phyloP scores from a whole-genome alignment of 2,797 vertebrate genomes.

The Myotis planiceps region DNA sequence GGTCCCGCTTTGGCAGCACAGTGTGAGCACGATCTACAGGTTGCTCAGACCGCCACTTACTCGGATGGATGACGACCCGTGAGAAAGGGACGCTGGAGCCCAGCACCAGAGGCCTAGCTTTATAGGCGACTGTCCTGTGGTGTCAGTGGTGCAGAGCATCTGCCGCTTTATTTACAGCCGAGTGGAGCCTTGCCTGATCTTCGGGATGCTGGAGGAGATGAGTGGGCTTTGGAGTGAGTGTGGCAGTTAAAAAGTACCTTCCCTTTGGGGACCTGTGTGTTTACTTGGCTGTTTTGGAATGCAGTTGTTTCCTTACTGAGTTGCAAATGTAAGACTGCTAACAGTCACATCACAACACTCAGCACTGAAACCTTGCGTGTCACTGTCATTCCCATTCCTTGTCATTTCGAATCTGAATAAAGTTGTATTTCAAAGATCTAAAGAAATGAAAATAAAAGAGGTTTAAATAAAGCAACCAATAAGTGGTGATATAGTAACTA shows the following conservation, averaged over 20 bases:
- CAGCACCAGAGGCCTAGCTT: background rate
- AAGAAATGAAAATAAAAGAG: background rate
- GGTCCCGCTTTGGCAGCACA: background rate
- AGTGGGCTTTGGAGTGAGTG: background rate
- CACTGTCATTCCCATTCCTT: background rate
- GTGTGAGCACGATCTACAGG: background rate
- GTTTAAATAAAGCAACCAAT: background rate
- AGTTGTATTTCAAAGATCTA: background rate
- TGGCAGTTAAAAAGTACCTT: background rate
- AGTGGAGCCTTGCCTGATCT: background rate
- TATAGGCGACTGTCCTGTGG: background rate
- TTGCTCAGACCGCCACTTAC: background rate
- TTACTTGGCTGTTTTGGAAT: background rate
- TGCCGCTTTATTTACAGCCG: background rate
- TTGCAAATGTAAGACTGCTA: background rate
- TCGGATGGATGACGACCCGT: background rate
- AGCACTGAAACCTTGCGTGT: background rate
- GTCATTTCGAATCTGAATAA: background rate
- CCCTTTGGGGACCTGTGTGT: background rate
- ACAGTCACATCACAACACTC: background rate
- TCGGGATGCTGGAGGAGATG: background rate
- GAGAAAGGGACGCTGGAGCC: background rate
- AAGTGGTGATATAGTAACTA: background rate
- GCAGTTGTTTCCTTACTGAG: background rate
- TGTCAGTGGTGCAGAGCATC: background rate